These are phyloP conservation scores for Craseonycteris thonglongyai DNA, from an alignment of 2,113 vertebrate genomes.

Conservation along the genomic window DNA sequence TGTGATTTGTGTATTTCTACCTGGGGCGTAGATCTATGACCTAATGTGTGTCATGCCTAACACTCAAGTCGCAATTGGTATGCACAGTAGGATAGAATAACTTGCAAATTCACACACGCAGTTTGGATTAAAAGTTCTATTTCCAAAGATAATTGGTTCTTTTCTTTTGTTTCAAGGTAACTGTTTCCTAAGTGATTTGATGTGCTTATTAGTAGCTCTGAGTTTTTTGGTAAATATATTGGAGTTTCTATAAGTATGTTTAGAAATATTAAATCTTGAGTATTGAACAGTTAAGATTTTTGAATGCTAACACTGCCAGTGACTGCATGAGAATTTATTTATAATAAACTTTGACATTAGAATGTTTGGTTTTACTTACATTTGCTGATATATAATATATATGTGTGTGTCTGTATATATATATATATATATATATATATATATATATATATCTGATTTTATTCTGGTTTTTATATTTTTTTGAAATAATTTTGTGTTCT, in stretches of 20 bases:
- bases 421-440: neutral
- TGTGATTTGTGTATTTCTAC: constrained; percentile 28
- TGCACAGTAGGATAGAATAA: constrained; percentile 23
- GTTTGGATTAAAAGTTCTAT: constrained; percentile 26
- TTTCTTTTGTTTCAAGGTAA: constrained; percentile 19
- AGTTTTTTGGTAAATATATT: neutral
- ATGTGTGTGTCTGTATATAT: neutral
- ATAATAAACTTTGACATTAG: neutral
- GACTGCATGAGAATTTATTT: neutral
- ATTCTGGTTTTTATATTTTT: neutral
- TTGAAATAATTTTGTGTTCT: neutral
- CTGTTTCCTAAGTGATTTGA: constrained; percentile 30
- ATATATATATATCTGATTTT: neutral
- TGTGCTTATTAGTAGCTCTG: neutral
- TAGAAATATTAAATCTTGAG: neutral
- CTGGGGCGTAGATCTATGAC: neutral
- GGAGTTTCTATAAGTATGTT: neutral
- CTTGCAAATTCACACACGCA: constrained; percentile 44
- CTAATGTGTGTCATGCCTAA: constrained; percentile 10
- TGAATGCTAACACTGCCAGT: neutral
- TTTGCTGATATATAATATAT: no score
- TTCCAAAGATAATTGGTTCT: constrained; percentile 33
- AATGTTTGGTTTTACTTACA: no score
- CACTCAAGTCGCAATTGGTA: neutral
- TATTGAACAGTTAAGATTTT: neutral